Evolutionary conservation across 1,140 invertebrate species (phyloP).

Genomic region (Helicoverpa armigera): DNA sequence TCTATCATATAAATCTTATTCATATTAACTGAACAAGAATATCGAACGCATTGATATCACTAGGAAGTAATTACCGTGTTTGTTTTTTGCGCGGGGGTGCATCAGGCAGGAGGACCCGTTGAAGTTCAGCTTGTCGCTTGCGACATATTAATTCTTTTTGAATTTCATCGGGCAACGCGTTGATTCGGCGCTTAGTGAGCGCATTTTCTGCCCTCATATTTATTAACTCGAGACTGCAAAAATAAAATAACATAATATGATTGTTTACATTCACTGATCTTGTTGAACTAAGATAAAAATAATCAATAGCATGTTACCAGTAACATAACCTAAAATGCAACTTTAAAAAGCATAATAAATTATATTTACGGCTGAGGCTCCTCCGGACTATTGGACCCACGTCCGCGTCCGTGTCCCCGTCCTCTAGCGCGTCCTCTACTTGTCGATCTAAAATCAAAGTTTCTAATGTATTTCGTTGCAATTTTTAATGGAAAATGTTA

Average conservation of each 20-base stretch:
- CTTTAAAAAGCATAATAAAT: too few species aligned
- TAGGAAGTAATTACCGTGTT: too few species aligned
- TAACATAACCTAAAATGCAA: too few species aligned
- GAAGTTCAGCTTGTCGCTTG: too few species aligned
- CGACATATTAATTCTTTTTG: too few species aligned
- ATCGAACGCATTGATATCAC: constrained; percentile 1
- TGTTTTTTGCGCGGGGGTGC: too few species aligned
- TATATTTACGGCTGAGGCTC: too few species aligned
- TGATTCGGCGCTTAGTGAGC: too few species aligned
- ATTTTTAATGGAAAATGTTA: too few species aligned
- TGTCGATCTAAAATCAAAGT: not conserved
- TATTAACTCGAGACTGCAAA: not conserved
- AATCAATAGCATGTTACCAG: not conserved
- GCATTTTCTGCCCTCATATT: not conserved
- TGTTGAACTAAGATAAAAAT: constrained; percentile 1
- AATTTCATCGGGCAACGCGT: too few species aligned
- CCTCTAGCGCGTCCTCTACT: not conserved
- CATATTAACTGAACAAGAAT: not conserved
- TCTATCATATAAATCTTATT: not conserved
- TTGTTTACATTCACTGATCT: constrained; percentile 4
- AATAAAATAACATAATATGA: not conserved
- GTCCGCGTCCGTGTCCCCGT: not conserved
- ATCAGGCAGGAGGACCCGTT: too few species aligned
- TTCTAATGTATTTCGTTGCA: too few species aligned
- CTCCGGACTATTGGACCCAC: not conserved